phyloP scores from a whole-genome alignment of 2,888 invertebrate species.

The Drosophila meridiana region DNA sequence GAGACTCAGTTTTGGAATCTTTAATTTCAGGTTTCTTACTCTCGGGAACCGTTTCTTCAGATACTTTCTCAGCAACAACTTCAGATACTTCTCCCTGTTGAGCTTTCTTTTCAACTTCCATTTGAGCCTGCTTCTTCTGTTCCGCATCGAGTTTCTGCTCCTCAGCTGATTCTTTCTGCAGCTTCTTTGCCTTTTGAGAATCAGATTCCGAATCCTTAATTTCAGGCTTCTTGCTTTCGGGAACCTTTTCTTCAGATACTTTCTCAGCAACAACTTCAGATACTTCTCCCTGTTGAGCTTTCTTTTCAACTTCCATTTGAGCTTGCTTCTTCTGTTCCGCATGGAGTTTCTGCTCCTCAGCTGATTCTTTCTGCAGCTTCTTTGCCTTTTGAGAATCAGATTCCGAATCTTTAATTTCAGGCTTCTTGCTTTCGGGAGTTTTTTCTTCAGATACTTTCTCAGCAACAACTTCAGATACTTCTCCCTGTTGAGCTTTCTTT shows the following conservation, averaged over 20 bases:
- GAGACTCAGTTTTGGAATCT: neutral
- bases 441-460: no score
- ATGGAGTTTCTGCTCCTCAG: neutral
- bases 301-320: neutral
- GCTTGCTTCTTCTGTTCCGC: neutral
- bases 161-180: neutral
- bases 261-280: neutral
- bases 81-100: conserved; percentile 16
- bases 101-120: neutral
- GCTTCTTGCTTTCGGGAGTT: no score
- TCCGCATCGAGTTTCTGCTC: neutral
- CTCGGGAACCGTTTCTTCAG: neutral
- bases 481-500: no score
- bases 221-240: neutral
- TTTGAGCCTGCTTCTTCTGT: neutral
- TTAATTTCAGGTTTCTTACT: neutral
- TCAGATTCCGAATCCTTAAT: neutral
- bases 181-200: neutral
- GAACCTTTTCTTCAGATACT: neutral
- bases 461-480: no score
- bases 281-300: neutral
- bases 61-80: neutral
- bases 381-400: no score
- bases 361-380: neutral
- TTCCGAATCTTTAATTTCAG: no score